phyloP scores from a whole-genome alignment of 2,888 invertebrate genomes.

The Strigamia transsilvanica region DNA sequence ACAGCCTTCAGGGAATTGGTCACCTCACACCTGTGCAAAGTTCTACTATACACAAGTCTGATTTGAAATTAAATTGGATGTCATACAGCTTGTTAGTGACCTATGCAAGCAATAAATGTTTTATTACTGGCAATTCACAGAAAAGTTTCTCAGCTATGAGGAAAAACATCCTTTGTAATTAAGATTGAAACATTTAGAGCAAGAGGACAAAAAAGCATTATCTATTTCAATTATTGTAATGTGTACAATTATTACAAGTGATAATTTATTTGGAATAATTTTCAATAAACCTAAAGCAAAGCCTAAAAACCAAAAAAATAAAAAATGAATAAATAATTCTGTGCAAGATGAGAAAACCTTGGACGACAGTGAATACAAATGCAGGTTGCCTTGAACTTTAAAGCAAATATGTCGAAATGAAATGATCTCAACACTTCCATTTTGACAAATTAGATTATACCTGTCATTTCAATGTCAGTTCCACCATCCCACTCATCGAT shows the following conservation, averaged over 20 bases:
- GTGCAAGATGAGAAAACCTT: slow-evolving; percentile 34
- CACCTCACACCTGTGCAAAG: slow-evolving; percentile 22
- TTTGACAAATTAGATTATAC: slow-evolving; percentile 15
- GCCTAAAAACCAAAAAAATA: background rate
- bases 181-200: slow-evolving; percentile 24
- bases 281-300: background rate
- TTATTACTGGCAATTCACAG: slow-evolving; percentile 12
- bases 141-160: slow-evolving; percentile 36
- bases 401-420: slow-evolving; percentile 3
- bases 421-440: background rate
- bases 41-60: background rate
- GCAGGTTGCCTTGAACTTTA: slow-evolving; percentile 42
- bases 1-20: slow-evolving; percentile 28
- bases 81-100: slow-evolving; percentile 24
- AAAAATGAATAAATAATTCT: background rate
- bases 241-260: background rate
- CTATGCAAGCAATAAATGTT: slow-evolving; percentile 5
- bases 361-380: slow-evolving; percentile 26
- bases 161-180: slow-evolving; percentile 35
- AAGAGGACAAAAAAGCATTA: slow-evolving; percentile 9
- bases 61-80: slow-evolving; percentile 37
- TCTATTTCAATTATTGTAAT: slow-evolving; percentile 1
- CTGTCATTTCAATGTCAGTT: slow-evolving; percentile 14
- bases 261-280: background rate
- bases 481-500: background rate